These are phyloP conservation scores for Nemapogon koenigi DNA, from an alignment of 2,888 invertebrate genomes.

Conservation along the genomic window DNA sequence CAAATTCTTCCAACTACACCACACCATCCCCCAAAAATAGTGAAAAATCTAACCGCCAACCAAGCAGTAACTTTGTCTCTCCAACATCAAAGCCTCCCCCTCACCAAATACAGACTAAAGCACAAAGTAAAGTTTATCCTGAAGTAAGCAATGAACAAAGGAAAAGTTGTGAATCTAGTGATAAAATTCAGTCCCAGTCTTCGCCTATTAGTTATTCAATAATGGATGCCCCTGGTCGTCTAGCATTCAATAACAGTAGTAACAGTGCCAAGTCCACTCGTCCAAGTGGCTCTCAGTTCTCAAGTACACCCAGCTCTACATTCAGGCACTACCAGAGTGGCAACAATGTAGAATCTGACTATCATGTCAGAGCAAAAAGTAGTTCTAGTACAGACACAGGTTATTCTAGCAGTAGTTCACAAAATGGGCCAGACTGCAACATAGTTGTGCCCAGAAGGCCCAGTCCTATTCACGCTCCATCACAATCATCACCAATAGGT, in stretches of 20 bases:
- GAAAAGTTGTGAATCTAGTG: constrained; percentile 63
- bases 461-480: constrained; percentile 73
- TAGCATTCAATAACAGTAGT: constrained; percentile 66
- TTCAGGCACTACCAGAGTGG: constrained; percentile 71
- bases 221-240: constrained; percentile 71
- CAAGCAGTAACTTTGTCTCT: constrained; percentile 57
- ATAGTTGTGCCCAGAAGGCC: constrained; percentile 71
- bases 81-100: constrained; percentile 54
- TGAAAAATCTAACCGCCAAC: constrained; percentile 40
- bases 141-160: constrained; percentile 64
- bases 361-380: constrained; percentile 67
- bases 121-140: constrained; percentile 79
- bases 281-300: constrained; percentile 57
- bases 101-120: constrained; percentile 72
- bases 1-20: constrained; percentile 47
- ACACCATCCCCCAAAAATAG: constrained; percentile 47
- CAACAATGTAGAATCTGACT: constrained; percentile 66
- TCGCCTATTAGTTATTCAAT: constrained; percentile 80
- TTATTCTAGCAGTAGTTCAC: constrained; percentile 67
- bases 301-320: constrained; percentile 52
- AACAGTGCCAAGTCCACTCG: constrained; percentile 58
- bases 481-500: constrained; percentile 75
- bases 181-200: constrained; percentile 65
- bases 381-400: constrained; percentile 69
- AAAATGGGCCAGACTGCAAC: constrained; percentile 72